Evolutionary conservation across 2,113 vertebrate genomes (phyloP), one percentile per base, ranked within the genome.

Genomic region (Corvus hawaiiensis): DNA sequence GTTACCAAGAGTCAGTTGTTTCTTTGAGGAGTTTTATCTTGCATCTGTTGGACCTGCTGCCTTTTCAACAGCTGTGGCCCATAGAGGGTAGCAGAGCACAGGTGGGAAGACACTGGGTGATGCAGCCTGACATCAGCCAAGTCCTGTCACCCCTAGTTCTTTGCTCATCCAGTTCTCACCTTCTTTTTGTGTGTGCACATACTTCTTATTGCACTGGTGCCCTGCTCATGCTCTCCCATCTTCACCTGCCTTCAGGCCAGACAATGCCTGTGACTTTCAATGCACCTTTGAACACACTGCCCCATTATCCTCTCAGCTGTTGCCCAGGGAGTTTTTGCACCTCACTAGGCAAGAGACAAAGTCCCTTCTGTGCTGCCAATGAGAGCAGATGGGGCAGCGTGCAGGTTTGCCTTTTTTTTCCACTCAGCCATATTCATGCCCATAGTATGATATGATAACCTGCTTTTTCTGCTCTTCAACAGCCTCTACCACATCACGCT

Each of bases 401-500:
- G 52, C 26, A 89, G 71, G 55, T 61, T 85, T 58, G 24, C 10
- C 22, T 59, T 49, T 84, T 86, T 86, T 35, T 85, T 54, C 30
- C 16, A 15, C 8, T 82, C 27, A 68, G 32, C 37, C 27, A 10
- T 37, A 37, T 54, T 64, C 2, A 2, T 73, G n/a, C 14, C 46
- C 3, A 2, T 19, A 28, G 21, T 59, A 10, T 52, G 15, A 35
- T 67, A 39, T 9, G 24, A 41, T 94, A 87, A 97, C 46, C 11
- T 52, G 18, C 16, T 80, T 39, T 94, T 59, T 97, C 75, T 96
- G 61, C 32, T 92, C 68, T 84, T 59, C 67, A 39, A 51, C 97
- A 99, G 99, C 93, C 98, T 99, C n/a, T 99, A 99, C 95, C 98
- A 99, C 96, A 98, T 99, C 98, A 99, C 99, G 0, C 98, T 99